phyloP scores from a whole-genome alignment of 2,888 invertebrate genomes.

The Euplagia quadripunctaria region DNA sequence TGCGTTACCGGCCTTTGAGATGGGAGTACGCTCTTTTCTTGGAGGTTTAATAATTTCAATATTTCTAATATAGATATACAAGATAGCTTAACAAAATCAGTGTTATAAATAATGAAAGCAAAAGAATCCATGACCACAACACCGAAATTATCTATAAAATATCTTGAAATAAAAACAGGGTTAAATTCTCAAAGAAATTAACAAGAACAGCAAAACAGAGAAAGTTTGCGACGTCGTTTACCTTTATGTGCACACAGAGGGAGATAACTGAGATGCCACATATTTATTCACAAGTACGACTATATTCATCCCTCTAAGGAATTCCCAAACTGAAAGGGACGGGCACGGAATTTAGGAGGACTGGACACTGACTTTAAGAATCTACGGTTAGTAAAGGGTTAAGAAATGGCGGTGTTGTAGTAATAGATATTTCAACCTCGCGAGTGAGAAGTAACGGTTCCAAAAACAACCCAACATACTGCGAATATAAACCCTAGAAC shows the following conservation, averaged over 20 bases:
- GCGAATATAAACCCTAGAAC: no score
- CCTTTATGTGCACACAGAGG: slow-evolving; percentile 33
- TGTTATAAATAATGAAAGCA: no score
- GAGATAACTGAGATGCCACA: slow-evolving; percentile 38
- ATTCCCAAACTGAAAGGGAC: slow-evolving; percentile 19
- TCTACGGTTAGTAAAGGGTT: slow-evolving; percentile 2
- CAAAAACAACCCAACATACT: neutral
- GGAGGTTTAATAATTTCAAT: no score
- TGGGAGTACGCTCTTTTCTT: no score
- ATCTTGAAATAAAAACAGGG: no score
- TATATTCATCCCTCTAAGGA: slow-evolving; percentile 29
- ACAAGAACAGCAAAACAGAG: slow-evolving; percentile 10
- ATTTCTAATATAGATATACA: no score
- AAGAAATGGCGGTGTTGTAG: neutral
- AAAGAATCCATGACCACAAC: neutral
- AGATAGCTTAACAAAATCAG: no score
- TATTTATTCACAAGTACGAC: slow-evolving; percentile 30
- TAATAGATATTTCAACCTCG: neutral
- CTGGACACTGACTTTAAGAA: slow-evolving; percentile 2
- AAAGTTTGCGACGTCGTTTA: slow-evolving; percentile 16
- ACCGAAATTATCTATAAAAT: neutral
- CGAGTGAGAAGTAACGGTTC: neutral
- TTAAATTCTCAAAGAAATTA: neutral
- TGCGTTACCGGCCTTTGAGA: no score
- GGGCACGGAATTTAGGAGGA: slow-evolving; percentile 20